Conservation (phyloP, 2,888 invertebrate species). For the Odontocolon sp. region DNA sequence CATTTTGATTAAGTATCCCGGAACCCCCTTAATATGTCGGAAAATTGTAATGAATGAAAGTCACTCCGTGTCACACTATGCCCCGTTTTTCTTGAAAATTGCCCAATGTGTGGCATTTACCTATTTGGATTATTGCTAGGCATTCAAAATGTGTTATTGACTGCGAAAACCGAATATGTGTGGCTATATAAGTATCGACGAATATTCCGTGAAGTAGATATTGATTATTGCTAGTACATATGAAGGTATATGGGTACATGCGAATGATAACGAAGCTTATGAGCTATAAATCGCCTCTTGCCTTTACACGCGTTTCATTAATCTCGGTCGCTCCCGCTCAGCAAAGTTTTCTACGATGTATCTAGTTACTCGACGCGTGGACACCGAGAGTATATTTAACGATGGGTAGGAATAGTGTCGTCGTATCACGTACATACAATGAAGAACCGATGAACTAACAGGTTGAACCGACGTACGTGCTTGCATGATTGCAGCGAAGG, state of each 20-base stretch:
- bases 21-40: no score
- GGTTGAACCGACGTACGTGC: slow-evolving; percentile 37
- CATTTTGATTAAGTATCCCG: no score
- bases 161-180: no score
- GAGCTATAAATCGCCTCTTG: not conserved
- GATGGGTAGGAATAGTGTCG: slow-evolving; percentile 24
- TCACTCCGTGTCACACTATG: no score
- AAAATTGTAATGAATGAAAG: no score
- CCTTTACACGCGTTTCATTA: slow-evolving; percentile 7
- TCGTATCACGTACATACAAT: slow-evolving; percentile 40
- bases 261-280: not conserved
- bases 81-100: no score
- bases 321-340: slow-evolving; percentile 13
- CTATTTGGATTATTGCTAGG: no score
- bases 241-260: not conserved
- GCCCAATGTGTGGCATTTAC: no score
- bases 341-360: slow-evolving; percentile 20
- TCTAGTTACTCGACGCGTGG: slow-evolving; percentile 10
- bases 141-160: no score
- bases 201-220: no score
- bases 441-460: slow-evolving; percentile 47
- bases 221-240: not conserved
- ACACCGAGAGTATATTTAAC: slow-evolving; percentile 32
- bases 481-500: not conserved
- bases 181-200: no score